Conservation (phyloP, 2,888 invertebrate genomes). For the Sarcophaga carnaria region DNA sequence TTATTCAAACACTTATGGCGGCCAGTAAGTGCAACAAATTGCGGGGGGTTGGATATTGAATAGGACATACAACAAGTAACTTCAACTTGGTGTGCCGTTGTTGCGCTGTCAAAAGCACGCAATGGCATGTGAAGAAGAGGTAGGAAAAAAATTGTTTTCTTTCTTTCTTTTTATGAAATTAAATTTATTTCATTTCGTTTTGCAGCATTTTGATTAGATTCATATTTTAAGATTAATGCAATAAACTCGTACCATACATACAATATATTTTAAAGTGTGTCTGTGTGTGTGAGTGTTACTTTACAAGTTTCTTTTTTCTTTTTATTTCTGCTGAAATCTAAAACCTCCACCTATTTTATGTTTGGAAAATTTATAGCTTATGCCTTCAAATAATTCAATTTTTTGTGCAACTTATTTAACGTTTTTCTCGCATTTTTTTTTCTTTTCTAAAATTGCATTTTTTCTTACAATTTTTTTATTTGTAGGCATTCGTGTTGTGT, state of each 20-base stretch:
- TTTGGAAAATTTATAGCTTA: conserved; percentile 65
- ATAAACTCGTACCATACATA: neutral
- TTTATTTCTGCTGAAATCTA: conserved; percentile 60
- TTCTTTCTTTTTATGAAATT: conserved; percentile 6
- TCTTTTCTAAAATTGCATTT: conserved; percentile 43
- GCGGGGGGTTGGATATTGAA: neutral
- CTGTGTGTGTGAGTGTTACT: too few species aligned
- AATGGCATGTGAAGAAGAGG: conserved; percentile 28
- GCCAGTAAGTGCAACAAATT: neutral
- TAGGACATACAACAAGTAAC: neutral
- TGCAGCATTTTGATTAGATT: conserved; percentile 44
- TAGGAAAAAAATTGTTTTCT: conserved; percentile 18
- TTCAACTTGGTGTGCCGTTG: neutral
- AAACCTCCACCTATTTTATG: conserved; percentile 69
- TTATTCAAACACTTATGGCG: neutral
- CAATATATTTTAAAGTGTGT: too few species aligned
- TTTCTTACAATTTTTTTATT: conserved; percentile 40
- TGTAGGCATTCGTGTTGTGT: conserved; percentile 66
- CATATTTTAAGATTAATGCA: conserved; percentile 54
- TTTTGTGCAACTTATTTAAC: conserved; percentile 38
- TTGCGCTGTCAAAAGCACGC: conserved; percentile 26
- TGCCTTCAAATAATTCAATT: conserved; percentile 62
- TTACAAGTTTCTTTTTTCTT: too few species aligned
- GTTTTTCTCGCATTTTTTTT: conserved; percentile 30
- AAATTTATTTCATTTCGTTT: conserved; percentile 34